These are phyloP conservation scores for Akabosia matsudoensis DNA, from an alignment of 1,140 invertebrate genomes.

Conservation along the genomic window DNA sequence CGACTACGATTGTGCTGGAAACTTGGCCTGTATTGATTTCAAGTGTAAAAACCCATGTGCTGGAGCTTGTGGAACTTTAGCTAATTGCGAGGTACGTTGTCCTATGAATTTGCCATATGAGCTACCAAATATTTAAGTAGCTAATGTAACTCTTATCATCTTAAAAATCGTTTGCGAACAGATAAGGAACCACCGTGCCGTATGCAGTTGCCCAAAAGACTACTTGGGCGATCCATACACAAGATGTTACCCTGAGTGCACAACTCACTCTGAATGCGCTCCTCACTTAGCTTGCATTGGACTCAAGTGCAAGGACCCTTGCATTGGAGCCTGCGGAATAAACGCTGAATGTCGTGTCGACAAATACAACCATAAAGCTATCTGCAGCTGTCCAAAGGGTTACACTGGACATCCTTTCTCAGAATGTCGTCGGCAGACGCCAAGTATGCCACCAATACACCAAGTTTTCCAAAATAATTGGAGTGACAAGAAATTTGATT, in stretches of 20 bases:
- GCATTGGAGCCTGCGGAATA: slow-evolving; percentile 66
- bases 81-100: slow-evolving; percentile 47
- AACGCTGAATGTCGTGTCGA: slow-evolving; percentile 72
- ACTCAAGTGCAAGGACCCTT: slow-evolving; percentile 74
- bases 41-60: slow-evolving; percentile 51
- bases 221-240: slow-evolving; percentile 51
- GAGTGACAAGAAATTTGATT: slow-evolving; percentile 54
- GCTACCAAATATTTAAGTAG: not conserved
- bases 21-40: slow-evolving; percentile 49
- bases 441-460: slow-evolving; percentile 34
- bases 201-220: slow-evolving; percentile 44
- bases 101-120: not conserved
- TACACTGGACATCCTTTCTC: slow-evolving; percentile 83
- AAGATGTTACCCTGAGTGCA: slow-evolving; percentile 50
- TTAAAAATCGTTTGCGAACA: slow-evolving; percentile 20
- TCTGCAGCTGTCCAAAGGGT: slow-evolving; percentile 79
- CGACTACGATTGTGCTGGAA: slow-evolving; percentile 44
- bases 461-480: slow-evolving; percentile 58
- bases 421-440: slow-evolving; percentile 62
- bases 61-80: slow-evolving; percentile 47
- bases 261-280: slow-evolving; percentile 51
- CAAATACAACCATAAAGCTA: slow-evolving; percentile 65
- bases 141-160: too few relatives aligned
- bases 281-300: slow-evolving; percentile 61
- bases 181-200: slow-evolving; percentile 38